Evolutionary conservation across 2,797 vertebrate species (phyloP).

Genomic region (Falco concolor): DNA sequence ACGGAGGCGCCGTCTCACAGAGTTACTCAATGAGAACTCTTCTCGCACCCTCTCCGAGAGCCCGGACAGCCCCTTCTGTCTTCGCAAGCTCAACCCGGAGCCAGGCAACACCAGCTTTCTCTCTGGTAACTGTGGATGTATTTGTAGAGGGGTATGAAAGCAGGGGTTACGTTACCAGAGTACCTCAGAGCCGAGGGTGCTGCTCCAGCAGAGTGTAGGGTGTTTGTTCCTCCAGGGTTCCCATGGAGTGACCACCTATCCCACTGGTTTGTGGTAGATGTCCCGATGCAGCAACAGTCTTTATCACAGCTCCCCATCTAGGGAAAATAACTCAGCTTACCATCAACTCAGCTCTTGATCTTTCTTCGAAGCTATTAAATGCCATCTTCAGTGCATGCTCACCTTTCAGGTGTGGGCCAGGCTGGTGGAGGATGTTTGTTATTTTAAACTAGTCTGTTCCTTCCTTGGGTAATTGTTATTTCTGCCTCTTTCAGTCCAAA

Average conservation of each 20-base stretch:
- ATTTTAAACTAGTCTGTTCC: neutral
- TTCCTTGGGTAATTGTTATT: neutral
- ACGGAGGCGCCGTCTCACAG: conserved; percentile 76
- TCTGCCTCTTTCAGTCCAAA: conserved; percentile 63
- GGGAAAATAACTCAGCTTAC: neutral
- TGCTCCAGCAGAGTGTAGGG: neutral
- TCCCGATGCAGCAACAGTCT: neutral
- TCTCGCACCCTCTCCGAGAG: conserved; percentile 67
- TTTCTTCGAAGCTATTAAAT: neutral
- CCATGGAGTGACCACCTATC: neutral
- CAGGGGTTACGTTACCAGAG: fast-evolving
- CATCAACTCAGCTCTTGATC: neutral
- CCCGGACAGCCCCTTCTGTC: conserved; percentile 81
- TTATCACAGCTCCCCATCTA: neutral
- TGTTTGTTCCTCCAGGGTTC: neutral
- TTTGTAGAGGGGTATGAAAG: neutral
- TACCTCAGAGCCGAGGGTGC: neutral
- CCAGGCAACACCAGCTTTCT: conserved; percentile 76
- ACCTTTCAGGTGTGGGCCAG: neutral
- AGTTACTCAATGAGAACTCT: conserved; percentile 75
- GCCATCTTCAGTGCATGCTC: neutral
- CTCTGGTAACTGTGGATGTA: conserved; percentile 66
- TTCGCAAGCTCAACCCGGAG: conserved; percentile 71
- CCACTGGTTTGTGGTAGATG: neutral
- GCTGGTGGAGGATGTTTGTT: neutral